A percentile compares a stretch with the other conserved stretches of the same genome.
These are phyloP conservation scores for Scotopteryx bipunctaria DNA, from an alignment of 2,888 invertebrate genomes.

Conservation along the genomic window DNA sequence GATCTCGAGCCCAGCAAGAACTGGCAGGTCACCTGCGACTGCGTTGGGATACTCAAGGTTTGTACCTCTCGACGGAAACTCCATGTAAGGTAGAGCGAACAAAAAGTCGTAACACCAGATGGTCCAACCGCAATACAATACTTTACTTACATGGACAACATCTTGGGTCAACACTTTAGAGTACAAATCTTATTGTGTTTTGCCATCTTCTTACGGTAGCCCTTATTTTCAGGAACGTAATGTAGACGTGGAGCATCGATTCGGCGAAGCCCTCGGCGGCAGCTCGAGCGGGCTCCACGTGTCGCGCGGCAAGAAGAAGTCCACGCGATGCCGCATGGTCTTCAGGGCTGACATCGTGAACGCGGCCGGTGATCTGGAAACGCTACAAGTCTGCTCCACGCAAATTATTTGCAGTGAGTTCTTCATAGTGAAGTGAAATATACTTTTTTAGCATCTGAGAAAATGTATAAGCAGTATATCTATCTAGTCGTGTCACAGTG, in stretches of 20 bases:
- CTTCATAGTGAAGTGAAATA: no score
- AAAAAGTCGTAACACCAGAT: background rate
- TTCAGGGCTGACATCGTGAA: constrained; percentile 93
- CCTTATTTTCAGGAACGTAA: constrained; percentile 88
- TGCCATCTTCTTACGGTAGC: background rate
- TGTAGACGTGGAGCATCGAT: constrained; percentile 93
- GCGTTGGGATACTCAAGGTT: constrained; percentile 96
- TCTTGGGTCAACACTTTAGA: no score
- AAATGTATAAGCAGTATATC: background rate
- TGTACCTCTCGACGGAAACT: constrained; percentile 4
- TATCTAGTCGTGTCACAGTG: no score
- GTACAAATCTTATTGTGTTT: no score
- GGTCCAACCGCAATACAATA: no score
- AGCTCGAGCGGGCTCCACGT: constrained; percentile 70
- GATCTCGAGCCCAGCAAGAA: constrained; percentile 94
- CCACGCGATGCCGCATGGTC: constrained; percentile 96
- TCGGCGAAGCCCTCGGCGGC: constrained; percentile 90
- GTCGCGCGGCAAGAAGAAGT: constrained; percentile 94
- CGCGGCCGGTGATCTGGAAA: constrained; percentile 90
- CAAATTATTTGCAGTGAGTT: constrained; percentile 96
- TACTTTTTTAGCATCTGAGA: background rate
- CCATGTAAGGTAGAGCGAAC: background rate
- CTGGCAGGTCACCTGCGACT: constrained; percentile 97
- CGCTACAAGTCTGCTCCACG: constrained; percentile 94
- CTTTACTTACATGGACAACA: no score